Conservation (phyloP, 2,113 vertebrate genomes). For the human region GRCh38 chr6:154449001-154449500, state of each 20-base stretch:
- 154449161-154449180: not conserved
- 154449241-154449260: not conserved
- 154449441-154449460: no score
- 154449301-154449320: not conserved
- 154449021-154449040: not conserved
- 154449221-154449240: not conserved
- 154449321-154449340: not conserved
- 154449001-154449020: not conserved
- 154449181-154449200: not conserved
- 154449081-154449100: not conserved
- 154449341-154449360: no score
- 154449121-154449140: not conserved
- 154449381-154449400: no score
- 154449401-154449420: no score
- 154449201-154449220: not conserved
- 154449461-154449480: no score
- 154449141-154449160: not conserved
- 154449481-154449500: no score
- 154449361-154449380: no score
- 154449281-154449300: not conserved
- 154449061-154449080: not conserved
- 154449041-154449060: not conserved
- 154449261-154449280: not conserved
- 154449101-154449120: not conserved
- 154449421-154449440: no score